phyloP scores from a whole-genome alignment of 2,113 vertebrate genomes.

The Catagonus wagneri region DNA sequence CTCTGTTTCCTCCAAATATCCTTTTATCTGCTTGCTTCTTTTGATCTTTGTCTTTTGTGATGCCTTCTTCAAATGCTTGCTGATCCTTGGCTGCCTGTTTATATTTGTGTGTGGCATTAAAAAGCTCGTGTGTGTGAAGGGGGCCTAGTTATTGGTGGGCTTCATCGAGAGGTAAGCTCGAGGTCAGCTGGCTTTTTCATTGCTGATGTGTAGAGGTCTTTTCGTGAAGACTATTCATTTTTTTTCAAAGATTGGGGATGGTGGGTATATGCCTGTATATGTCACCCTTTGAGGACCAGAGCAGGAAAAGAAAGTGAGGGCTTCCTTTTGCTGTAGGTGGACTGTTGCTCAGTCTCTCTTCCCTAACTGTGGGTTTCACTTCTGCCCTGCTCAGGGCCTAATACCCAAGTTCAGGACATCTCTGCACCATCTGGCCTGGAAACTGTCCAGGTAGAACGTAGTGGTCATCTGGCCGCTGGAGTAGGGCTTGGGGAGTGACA shows the following conservation, averaged over 20 bases:
- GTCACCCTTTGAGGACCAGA: not conserved
- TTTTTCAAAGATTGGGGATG: not conserved
- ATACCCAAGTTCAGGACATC: not conserved
- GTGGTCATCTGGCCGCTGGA: not conserved
- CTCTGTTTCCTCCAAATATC: not conserved
- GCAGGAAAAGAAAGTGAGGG: not conserved
- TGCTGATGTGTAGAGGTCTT: not conserved
- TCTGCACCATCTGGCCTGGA: not conserved
- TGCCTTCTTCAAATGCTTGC: not conserved
- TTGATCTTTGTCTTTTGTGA: not conserved
- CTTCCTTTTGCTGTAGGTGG: not conserved
- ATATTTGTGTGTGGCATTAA: not conserved
- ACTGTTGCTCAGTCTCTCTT: not conserved
- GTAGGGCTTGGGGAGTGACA: not conserved
- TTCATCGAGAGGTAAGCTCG: not conserved
- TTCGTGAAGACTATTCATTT: not conserved
- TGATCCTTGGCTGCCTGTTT: not conserved
- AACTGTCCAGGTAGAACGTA: not conserved
- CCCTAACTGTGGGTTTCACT: not conserved
- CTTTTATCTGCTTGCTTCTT: not conserved
- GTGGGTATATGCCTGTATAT: not conserved
- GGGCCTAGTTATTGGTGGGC: not conserved
- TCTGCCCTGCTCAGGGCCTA: not conserved
- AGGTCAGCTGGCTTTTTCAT: not conserved
- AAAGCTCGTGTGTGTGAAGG: not conserved